These are phyloP conservation scores for Acanthurus lineatus DNA, from an alignment of 2,797 vertebrate genomes.

Conservation along the genomic window DNA sequence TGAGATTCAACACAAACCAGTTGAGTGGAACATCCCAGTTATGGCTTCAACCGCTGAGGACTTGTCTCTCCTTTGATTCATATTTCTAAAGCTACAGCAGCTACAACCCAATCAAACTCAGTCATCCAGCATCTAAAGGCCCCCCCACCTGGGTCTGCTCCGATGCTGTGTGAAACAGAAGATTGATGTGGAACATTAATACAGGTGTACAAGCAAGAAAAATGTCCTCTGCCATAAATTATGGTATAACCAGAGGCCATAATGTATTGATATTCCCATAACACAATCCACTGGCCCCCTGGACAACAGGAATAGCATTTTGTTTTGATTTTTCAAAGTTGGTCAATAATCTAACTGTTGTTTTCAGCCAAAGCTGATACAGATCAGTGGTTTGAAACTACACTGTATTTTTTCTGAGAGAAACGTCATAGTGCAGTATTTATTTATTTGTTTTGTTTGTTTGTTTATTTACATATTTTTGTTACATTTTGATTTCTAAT, in stretches of 20 bases:
- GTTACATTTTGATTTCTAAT: not conserved
- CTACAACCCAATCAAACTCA: conserved; percentile 58
- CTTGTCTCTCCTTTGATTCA: conserved; percentile 27
- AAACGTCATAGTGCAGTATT: not conserved
- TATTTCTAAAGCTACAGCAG: conserved; percentile 28
- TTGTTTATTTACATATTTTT: not conserved
- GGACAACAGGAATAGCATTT: conserved; percentile 35
- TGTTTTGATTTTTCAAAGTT: conserved; percentile 29
- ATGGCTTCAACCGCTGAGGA: not conserved
- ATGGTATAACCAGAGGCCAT: conserved; percentile 49
- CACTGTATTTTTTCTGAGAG: not conserved
- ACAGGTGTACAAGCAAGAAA: conserved; percentile 52
- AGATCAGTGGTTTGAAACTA: conserved; percentile 28
- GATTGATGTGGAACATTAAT: conserved; percentile 67
- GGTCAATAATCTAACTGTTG: conserved; percentile 21
- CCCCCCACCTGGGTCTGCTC: not conserved
- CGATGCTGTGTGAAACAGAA: conserved; percentile 23
- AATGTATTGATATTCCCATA: conserved; percentile 53
- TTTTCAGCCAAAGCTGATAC: not conserved
- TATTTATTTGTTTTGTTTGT: not conserved
- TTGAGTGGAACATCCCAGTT: conserved; percentile 31
- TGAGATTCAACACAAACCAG: conserved; percentile 19
- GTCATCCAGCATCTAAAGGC: conserved; percentile 22
- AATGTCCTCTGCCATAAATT: conserved; percentile 45
- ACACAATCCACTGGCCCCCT: conserved; percentile 30